Base-by-base conservation (phyloP, 92 coral and sea anemone genomes). In the Montipora capitata region DNA sequence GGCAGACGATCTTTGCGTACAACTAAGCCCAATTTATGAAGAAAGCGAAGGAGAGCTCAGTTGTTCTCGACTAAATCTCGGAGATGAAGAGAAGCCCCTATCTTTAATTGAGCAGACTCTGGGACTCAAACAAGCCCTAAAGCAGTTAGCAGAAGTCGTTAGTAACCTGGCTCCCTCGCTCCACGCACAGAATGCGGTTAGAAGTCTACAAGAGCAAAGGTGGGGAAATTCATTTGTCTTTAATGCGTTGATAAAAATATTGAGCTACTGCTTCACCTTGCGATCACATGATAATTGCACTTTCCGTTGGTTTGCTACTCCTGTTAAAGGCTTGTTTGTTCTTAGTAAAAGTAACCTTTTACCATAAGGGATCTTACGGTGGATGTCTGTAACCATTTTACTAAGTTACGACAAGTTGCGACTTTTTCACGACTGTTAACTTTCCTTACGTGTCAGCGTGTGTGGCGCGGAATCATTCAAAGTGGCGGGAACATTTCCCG, bases 151-250 rank as follows among this genome's bases (percentile, higher is more conserved):
- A 43, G 90, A 90, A 61, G 82, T 92, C 44, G 92, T 92, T 20
- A 71, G 91, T 75, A 95, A 86, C 51, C 76, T 91, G 76, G 83
- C 87, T 16, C 93, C 95, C 69, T 71, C 91, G 18, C 77, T 73
- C 61, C 82, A 96, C 68, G 88, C 94, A 12, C 91, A 86, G 85
- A 79, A 83, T 58, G 80, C 69, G 7, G 88, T 97, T 59, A 68
- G 64, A 57, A 85, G 89, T 45, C 91, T 95, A 58, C 77, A 81
- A 49, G 78, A 97, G 38, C 93, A 92, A 86, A 97, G 94, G 99
- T 97, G 20, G 91, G 39, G 35, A 27, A 27, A 27, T 27, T 27
- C 35, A 27, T 27, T 27, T 27, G 35, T 27, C 35, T 27, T 27
- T 27, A 27, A 27, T 27, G 35, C 35, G 35, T 27, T 27, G 35